These are phyloP conservation scores for Eulimnadia texana DNA, from an alignment of 1,140 invertebrate genomes.

Conservation along the genomic window DNA sequence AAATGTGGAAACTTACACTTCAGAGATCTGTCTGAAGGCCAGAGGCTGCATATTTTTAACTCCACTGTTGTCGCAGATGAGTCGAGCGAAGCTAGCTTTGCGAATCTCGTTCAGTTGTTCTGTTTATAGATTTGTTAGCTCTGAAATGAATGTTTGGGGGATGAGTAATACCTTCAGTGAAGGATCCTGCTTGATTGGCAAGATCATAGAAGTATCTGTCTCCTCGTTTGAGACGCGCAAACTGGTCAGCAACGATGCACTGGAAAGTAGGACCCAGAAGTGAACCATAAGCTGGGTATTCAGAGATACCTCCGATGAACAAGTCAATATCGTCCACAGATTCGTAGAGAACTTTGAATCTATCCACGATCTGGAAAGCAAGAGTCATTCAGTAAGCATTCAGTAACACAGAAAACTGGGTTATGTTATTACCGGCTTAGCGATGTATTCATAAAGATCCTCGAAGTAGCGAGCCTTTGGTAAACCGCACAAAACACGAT, in stretches of 20 bases:
- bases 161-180: conserved; percentile 24
- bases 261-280: conserved; percentile 29
- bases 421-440: neutral
- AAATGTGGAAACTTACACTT: conserved; percentile 27
- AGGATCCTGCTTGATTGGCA: conserved; percentile 24
- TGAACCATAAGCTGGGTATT: conserved; percentile 26
- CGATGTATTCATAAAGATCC: conserved; percentile 8
- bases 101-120: conserved; percentile 75
- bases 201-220: conserved; percentile 30
- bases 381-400: conserved; percentile 1
- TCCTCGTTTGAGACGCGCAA: conserved; percentile 23
- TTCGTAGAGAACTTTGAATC: conserved; percentile 21
- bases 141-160: neutral
- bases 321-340: conserved; percentile 30
- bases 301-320: conserved; percentile 26
- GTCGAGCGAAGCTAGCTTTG: conserved; percentile 59
- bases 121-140: neutral
- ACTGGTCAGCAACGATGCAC: conserved; percentile 29
- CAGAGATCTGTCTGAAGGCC: conserved; percentile 34
- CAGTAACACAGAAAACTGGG: neutral
- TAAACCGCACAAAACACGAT: conserved; percentile 37
- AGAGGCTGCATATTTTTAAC: conserved; percentile 33
- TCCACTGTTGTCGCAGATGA: conserved; percentile 79
- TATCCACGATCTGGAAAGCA: conserved; percentile 18
- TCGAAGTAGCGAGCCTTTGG: conserved; percentile 15